Base-by-base conservation (phyloP, 2,797 vertebrate species). In the Pelochelys cantorii region DNA sequence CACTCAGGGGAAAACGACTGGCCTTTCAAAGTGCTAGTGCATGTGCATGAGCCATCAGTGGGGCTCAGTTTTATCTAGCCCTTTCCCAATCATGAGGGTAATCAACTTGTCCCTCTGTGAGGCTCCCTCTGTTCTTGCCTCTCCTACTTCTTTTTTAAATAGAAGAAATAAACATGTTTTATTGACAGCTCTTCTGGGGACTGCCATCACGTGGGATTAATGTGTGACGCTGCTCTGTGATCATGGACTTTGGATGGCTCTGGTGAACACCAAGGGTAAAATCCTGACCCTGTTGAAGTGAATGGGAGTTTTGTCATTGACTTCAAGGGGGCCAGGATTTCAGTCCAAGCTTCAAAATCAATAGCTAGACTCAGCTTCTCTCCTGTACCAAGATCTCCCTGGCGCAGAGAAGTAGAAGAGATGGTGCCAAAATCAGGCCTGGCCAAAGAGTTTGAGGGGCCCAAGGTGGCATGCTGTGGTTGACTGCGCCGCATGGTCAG, bases 171-270 rank as follows among this genome's bases (percentile, higher is more conserved):
- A 20, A 7, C 52, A 27, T 52, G 54, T 53, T 2, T 5, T 48
- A n/a, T 34, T 2, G 34, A 27, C 20, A 31, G 4, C 1, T 55
- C 22, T 78, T 13, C 22, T 7, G 0, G 8, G 15, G 29, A 91
- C 13, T 42, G 4, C 75, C 18, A 15, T 0, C 4, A n/a, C 62
- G 54, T 18, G 55, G 78, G 29, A n/a, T 4, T 0, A 0, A 5
- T 6, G 31, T 71, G 78, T 20, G 53, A 37, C 23, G 18, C 10
- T 77, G 42, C 6, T 52, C 37, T 42, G 5, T 52, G 12, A 11
- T 13, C 23, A 15, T 15, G 42, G 13, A 23, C 18, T 37, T 75
- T 48, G 25, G 37, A 75, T 75, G 71, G 71, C 5, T 27, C 23
- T 27, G 25, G 23, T 75, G 42, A 75, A 15, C 37, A 75, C 7